These are phyloP conservation scores for Anarrhichthys ocellatus DNA, from an alignment of 2,113 vertebrate genomes.

Conservation along the genomic window DNA sequence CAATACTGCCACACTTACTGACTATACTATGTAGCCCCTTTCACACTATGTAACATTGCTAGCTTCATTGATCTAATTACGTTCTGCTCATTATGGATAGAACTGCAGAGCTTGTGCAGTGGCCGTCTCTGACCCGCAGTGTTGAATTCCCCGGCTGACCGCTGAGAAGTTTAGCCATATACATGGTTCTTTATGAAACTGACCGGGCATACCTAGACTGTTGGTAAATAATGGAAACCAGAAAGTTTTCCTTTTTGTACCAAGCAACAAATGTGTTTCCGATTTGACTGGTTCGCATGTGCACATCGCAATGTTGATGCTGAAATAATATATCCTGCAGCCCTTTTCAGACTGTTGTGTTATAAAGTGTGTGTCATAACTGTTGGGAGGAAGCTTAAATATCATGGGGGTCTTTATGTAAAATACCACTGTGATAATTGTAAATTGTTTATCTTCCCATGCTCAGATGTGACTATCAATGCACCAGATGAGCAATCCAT, in stretches of 20 bases:
- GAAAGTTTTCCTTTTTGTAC: background rate
- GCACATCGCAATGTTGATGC: background rate
- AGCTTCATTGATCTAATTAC: background rate
- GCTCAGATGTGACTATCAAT: constrained; percentile 90
- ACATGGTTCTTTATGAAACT: background rate
- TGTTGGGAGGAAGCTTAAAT: background rate
- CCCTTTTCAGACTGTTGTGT: background rate
- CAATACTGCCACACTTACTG: background rate
- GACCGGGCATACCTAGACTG: too few species aligned
- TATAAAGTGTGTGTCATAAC: background rate
- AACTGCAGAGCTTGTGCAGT: too few species aligned
- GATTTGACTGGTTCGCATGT: background rate
- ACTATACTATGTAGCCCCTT: background rate
- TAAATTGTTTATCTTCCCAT: constrained; percentile 59
- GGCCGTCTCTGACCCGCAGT: too few species aligned
- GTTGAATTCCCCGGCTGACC: too few species aligned
- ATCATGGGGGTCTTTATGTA: background rate
- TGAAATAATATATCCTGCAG: background rate
- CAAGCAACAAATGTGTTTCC: background rate
- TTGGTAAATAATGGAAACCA: background rate
- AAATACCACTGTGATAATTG: background rate
- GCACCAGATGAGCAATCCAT: constrained; percentile 94
- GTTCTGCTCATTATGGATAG: background rate
- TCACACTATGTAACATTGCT: background rate
- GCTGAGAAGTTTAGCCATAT: too few species aligned